Evolutionary conservation across 2,797 vertebrate species (phyloP).

Genomic region (Eulemur rubriventer): DNA sequence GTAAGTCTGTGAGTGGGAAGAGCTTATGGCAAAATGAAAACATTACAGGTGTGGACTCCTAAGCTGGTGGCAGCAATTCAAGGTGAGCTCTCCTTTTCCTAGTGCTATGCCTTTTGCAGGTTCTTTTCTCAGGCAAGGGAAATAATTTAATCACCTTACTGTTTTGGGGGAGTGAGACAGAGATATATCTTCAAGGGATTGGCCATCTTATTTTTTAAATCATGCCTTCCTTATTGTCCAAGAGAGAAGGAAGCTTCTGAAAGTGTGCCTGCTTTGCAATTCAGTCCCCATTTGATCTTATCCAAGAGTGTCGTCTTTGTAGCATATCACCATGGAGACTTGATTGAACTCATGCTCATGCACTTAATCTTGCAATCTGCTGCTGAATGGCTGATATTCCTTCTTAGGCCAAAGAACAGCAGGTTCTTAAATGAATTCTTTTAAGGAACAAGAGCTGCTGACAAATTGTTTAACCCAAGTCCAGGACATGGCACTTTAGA

Average conservation of each 20-base stretch:
- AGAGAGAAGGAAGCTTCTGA: slow-evolving; percentile 23
- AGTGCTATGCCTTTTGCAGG: accelerated
- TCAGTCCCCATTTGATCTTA: slow-evolving; percentile 11
- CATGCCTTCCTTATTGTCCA: not conserved
- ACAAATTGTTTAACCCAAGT: slow-evolving; percentile 1
- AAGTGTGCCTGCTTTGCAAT: not conserved
- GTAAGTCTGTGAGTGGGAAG: not conserved
- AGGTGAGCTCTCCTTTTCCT: not conserved
- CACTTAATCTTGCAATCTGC: slow-evolving; percentile 7
- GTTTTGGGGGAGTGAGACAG: not conserved
- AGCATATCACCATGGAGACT: not conserved
- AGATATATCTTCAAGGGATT: slow-evolving; percentile 24
- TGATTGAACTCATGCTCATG: not conserved
- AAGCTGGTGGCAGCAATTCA: not conserved
- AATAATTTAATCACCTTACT: not conserved
- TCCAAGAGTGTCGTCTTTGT: not conserved
- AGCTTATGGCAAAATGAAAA: not conserved
- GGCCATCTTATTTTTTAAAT: not conserved
- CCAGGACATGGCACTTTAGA: not conserved
- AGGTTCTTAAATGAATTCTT: slow-evolving; percentile 12
- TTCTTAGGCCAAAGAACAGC: slow-evolving; percentile 28
- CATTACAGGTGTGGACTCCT: not conserved
- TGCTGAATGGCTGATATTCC: slow-evolving; percentile 5
- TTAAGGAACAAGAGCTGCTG: slow-evolving; percentile 21
- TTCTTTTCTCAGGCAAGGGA: not conserved